Evolutionary conservation across 1,140 invertebrate species (phyloP).

Genomic region (Drosophila willistoni): DNA sequence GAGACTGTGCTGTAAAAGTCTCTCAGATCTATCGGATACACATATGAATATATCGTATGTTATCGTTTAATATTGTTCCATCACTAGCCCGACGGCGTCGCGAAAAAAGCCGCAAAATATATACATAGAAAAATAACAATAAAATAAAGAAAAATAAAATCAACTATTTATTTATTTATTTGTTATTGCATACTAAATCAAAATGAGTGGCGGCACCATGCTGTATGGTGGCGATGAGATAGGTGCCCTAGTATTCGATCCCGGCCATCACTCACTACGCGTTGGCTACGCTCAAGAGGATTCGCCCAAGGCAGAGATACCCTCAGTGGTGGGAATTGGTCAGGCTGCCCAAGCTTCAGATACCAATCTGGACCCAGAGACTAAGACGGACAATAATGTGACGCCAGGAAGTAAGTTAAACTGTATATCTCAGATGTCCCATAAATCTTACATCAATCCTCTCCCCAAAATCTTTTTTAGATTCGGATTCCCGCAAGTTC

Average conservation of each 20-base stretch:
- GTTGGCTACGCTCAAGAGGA: slow-evolving; percentile 88
- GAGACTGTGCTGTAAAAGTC: background rate
- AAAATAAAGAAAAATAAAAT: too few species aligned
- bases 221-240: slow-evolving; percentile 97
- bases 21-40: slow-evolving; percentile 1
- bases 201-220: slow-evolving; percentile 86
- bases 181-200: slow-evolving; percentile 28
- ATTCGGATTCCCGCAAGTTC: slow-evolving; percentile 86
- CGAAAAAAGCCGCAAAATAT: slow-evolving; percentile 59
- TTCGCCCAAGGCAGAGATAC: slow-evolving; percentile 95
- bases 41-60: too few species aligned
- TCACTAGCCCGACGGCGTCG: slow-evolving; percentile 41
- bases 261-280: slow-evolving; percentile 93
- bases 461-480: slow-evolving; percentile 23
- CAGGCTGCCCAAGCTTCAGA: slow-evolving; percentile 85
- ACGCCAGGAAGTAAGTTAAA: slow-evolving; percentile 84
- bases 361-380: slow-evolving; percentile 86
- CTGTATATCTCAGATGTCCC: background rate
- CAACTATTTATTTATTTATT: slow-evolving; percentile 24
- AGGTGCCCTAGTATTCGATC: slow-evolving; percentile 98
- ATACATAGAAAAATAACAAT: slow-evolving; percentile 25
- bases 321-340: slow-evolving; percentile 90
- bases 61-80: slow-evolving; percentile 11
- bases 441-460: background rate
- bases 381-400: slow-evolving; percentile 86